Percentiles rank a stretch among this genome's conserved stretches.
phyloP scores from a whole-genome alignment of 2,888 invertebrate genomes.

The Lochmaea crataegi region DNA sequence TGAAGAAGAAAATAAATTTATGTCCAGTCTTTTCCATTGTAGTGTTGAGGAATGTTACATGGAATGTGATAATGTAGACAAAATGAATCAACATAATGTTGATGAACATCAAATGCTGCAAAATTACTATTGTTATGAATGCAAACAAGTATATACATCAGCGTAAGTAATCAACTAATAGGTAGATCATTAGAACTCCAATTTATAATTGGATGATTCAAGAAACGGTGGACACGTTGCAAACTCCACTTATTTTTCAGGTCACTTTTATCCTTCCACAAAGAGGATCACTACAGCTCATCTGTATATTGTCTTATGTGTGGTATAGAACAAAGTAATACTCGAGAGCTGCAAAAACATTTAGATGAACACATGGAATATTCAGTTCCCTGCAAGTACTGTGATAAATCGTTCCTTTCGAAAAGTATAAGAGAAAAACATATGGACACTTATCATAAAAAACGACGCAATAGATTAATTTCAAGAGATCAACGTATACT shows the following conservation, averaged over 20 bases:
- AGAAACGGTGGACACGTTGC: background rate
- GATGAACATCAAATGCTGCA: slow-evolving; percentile 38
- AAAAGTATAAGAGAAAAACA: slow-evolving; percentile 33
- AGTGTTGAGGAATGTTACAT: slow-evolving; percentile 35
- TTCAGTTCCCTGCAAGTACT: slow-evolving; percentile 45
- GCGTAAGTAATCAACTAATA: slow-evolving; percentile 34
- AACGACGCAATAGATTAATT: slow-evolving; percentile 23
- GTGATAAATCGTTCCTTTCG: slow-evolving; percentile 45
- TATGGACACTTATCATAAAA: slow-evolving; percentile 27
- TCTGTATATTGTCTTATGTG: slow-evolving; percentile 43
- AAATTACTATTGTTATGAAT: slow-evolving; percentile 38
- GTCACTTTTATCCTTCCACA: slow-evolving; percentile 37
- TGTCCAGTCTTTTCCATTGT: slow-evolving; percentile 37
- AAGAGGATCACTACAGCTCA: slow-evolving; percentile 34
- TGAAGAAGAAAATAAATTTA: slow-evolving; percentile 29
- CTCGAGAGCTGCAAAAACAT: slow-evolving; percentile 41
- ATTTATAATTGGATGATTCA: background rate
- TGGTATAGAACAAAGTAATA: slow-evolving; percentile 31
- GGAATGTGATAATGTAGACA: slow-evolving; percentile 41
- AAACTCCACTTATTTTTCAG: slow-evolving; percentile 33
- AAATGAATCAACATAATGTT: slow-evolving; percentile 40
- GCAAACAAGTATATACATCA: slow-evolving; percentile 37
- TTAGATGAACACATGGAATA: slow-evolving; percentile 42
- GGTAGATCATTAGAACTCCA: background rate
- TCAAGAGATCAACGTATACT: slow-evolving; percentile 34